Conservation (phyloP, 2,113 vertebrate genomes). For the Coptodon bakossiorum region DNA sequence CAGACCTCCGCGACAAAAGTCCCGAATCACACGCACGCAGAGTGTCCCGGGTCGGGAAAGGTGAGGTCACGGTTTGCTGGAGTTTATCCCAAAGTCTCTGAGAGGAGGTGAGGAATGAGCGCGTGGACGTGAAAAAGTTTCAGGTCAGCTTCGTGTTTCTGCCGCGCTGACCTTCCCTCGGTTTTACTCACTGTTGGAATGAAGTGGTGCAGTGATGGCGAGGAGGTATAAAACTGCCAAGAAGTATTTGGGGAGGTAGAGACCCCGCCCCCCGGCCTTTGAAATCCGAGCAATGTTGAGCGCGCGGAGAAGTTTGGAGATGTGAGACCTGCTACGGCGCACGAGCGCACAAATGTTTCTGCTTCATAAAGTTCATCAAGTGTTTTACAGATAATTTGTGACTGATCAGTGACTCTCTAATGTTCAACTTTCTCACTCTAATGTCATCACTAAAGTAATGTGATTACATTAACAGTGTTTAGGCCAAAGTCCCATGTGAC, state of each 20-base stretch:
- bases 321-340: neutral
- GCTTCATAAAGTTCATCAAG: accelerated
- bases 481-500: neutral
- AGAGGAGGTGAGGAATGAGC: conserved; percentile 1
- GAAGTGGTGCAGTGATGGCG: conserved; percentile 8
- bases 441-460: neutral
- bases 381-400: neutral
- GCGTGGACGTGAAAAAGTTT: conserved; percentile 3
- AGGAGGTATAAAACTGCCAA: conserved; percentile 48
- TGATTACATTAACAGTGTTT: neutral
- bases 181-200: conserved; percentile 31
- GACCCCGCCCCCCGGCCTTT: conserved; percentile 46
- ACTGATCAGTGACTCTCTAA: too few species aligned
- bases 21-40: neutral
- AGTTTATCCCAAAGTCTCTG: neutral
- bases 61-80: neutral
- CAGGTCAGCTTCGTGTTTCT: neutral
- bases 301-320: neutral
- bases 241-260: conserved; percentile 23
- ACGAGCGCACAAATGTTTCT: neutral
- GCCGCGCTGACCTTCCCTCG: neutral
- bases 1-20: neutral
- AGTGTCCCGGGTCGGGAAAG: neutral
- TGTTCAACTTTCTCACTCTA: accelerated
- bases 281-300: conserved; percentile 32